Evolutionary conservation across 2,888 invertebrate genomes (phyloP), one percentile per base, ranked within the genome.

Genomic region (Atethmia centrago): DNA sequence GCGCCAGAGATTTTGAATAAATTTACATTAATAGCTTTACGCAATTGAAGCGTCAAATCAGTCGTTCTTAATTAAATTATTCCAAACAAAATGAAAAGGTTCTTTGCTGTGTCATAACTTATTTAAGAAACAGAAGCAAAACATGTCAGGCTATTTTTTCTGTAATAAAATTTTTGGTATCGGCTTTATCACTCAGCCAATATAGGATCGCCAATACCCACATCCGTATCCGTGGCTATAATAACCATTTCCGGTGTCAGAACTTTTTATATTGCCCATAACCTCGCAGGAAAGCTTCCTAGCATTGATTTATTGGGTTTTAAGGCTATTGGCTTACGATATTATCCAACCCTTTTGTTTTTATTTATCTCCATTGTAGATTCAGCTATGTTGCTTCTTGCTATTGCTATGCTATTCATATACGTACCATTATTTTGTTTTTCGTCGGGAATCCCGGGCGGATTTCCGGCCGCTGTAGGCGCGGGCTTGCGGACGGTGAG

Each of bases 281-380:
- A 58, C 56, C 53, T 62, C 40, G 47, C 53, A 53, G 47, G 61
- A 58, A 53, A 58, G 10, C 56, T 73, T 21, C 28, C 28, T 14
- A 68, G 61, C 83, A 58, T 63, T 79, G 79, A 80, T 79, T 79
- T 83, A 69, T 80, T 58, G 53, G 40, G 31, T 49, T 79, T 71
- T 45, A 73, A 45, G 61, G 16, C n/a, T n/a, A n/a, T n/a, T n/a
- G n/a, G n/a, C 47, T 21, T 55, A 10, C 47, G 25, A 79, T 61
- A 61, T 16, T 36, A 25, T 55, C 14, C 3, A 61, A 53, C 21
- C 0, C 1, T 47, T 71, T 31, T n/a, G n/a, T 16, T 59, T 45
- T 59, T 53, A 31, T 71, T 71, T 36, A 28, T 51, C 0, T 28
- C 14, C n/a, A 19, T 12, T 51, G 5, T 36, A 28, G 5, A 8